phyloP scores from a whole-genome alignment of 2,888 invertebrate species.

The Perithous albicinctus region DNA sequence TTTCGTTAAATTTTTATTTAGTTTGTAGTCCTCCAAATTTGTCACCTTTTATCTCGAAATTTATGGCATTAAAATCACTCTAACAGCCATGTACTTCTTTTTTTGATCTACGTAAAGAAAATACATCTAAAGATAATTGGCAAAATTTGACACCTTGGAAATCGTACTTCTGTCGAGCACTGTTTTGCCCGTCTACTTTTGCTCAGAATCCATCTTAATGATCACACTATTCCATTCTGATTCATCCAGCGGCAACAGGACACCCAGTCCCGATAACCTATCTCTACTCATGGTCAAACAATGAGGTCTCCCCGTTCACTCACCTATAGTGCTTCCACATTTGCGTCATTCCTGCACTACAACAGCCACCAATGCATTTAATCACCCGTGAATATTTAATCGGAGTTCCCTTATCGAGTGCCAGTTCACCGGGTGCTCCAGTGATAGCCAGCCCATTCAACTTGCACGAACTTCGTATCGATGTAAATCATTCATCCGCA shows the following conservation, averaged over 20 bases:
- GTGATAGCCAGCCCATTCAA: constrained; percentile 43
- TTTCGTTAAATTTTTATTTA: too few species aligned
- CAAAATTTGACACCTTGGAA: too few species aligned
- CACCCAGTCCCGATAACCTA: constrained; percentile 49
- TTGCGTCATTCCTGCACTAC: constrained; percentile 2
- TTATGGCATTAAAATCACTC: too few species aligned
- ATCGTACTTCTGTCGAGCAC: too few species aligned
- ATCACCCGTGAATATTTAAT: constrained; percentile 65
- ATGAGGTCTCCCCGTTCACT: constrained; percentile 39
- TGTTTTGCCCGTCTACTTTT: neutral
- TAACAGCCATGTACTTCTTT: too few species aligned
- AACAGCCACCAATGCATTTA: constrained; percentile 47
- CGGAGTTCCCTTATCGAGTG: constrained; percentile 62
- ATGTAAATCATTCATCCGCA: constrained; percentile 27
- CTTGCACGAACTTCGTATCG: constrained; percentile 8
- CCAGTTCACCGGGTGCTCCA: constrained; percentile 50
- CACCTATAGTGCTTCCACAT: neutral
- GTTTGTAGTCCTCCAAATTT: too few species aligned
- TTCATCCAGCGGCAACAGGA: constrained; percentile 32
- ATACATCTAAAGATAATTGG: too few species aligned
- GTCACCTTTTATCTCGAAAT: too few species aligned
- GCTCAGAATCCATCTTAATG: neutral
- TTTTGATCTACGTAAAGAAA: too few species aligned
- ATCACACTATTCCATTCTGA: neutral
- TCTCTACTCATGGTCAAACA: constrained; percentile 57